Percentiles rank a stretch among this genome's conserved stretches.
Evolutionary conservation across 2,113 vertebrate genomes (phyloP).

Genomic region (Tupaia tana): DNA sequence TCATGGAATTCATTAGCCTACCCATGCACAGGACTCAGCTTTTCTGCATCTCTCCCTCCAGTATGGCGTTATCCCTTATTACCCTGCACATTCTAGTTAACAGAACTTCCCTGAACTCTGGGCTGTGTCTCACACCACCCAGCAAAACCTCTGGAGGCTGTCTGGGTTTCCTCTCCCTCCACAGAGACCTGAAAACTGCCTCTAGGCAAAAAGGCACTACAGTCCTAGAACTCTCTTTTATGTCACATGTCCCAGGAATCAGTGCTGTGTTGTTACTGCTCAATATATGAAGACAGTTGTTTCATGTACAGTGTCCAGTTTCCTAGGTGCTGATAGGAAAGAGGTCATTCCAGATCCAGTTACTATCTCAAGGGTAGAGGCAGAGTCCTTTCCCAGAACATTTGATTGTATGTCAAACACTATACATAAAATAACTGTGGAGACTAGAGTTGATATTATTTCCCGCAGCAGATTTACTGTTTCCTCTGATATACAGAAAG

Average conservation of each 20-base stretch:
- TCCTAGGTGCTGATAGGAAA: constrained; percentile 22
- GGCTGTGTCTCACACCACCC: not conserved
- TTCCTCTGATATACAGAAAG: constrained; percentile 16
- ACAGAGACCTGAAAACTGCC: not conserved
- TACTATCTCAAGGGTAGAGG: constrained; percentile 10
- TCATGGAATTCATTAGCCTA: not conserved
- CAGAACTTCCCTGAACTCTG: not conserved
- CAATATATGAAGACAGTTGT: constrained; percentile 13
- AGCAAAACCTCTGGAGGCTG: not conserved
- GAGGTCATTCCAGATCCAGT: constrained; percentile 28
- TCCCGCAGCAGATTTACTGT: not conserved
- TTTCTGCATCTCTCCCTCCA: not conserved
- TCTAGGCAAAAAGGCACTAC: constrained; percentile 49
- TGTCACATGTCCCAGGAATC: constrained; percentile 25
- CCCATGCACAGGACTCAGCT: not conserved
- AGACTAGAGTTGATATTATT: not conserved
- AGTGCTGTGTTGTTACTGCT: not conserved
- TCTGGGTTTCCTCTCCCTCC: not conserved
- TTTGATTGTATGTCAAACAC: not conserved
- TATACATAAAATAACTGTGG: constrained; percentile 32
- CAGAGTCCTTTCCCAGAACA: constrained; percentile 35
- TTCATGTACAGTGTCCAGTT: constrained; percentile 21
- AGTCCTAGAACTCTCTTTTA: not conserved
- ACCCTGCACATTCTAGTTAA: not conserved
- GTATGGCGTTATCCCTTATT: not conserved